Evolutionary conservation across 1,140 invertebrate genomes (phyloP), one percentile per base, ranked within the genome.

Genomic region (Armadillidium nasatum): DNA sequence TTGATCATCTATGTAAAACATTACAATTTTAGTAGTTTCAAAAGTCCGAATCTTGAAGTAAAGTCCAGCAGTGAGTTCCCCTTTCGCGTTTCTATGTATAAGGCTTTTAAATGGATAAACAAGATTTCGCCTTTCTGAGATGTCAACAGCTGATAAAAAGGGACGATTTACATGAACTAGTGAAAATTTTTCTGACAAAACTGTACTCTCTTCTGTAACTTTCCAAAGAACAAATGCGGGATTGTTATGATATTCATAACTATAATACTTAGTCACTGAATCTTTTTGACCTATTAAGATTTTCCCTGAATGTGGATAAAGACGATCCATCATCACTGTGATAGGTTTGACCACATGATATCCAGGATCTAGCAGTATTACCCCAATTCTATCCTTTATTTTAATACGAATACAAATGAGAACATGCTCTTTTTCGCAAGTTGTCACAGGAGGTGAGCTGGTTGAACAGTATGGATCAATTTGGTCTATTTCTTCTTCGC

Each of bases 61-160:
- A 72, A 95, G 85, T 9, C 94, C 94, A 74, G 93, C 92, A 10
- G 89, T 88, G 4, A 94, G 86, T 73, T 91, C 88, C 45, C 93
- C 93, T 81, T 93, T 93, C 69, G 88, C 89, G 83, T 94, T 90
- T 60, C 93, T 88, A 10, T 91, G 88, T 23, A 96, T 85, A 7
- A 94, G 86, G 83, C 92, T 94, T 81, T 92, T 85, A 85, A 95
- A 95, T 82, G 92, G 91, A 84, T 95, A 96, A 21, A 93, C 91
- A 78, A 96, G 85, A 85, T 96, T 95, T 80, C 94, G 88, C 76
- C 94, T 89, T 84, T 96, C 94, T 0, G 93, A 93, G 33, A 95
- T 91, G 84, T 93, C 90, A 69, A 95, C 88, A 60, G 91, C 90
- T 81, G 91, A 93, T 68, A 91, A 84, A 85, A 93, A 96, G 21